These are phyloP conservation scores for Amphipyra berbera DNA, from an alignment of 2,888 invertebrate species.

Conservation along the genomic window DNA sequence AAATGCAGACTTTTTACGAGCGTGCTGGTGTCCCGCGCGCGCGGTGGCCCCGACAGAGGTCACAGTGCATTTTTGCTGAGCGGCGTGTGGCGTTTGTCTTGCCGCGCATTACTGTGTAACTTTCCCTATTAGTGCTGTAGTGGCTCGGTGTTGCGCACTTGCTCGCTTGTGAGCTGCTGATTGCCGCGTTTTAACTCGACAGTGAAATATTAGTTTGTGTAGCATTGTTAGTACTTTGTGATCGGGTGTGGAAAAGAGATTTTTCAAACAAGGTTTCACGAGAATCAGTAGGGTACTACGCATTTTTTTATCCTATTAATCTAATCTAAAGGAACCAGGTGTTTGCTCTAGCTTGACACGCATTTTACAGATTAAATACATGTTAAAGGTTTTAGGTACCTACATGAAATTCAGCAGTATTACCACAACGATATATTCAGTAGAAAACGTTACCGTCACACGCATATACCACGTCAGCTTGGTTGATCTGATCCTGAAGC, in stretches of 20 bases:
- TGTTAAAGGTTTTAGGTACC: not conserved
- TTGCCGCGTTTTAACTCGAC: not conserved
- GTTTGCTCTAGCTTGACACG: too few species aligned
- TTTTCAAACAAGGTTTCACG: not conserved
- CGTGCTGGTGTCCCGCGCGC: too few species aligned
- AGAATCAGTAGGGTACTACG: too few species aligned
- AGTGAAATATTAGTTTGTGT: constrained; percentile 11
- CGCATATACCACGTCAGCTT: constrained; percentile 6
- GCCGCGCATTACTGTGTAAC: constrained; percentile 39
- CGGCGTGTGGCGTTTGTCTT: constrained; percentile 16
- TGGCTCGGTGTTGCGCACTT: not conserved
- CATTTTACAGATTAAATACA: not conserved
- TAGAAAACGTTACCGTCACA: too few species aligned
- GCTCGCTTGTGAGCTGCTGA: not conserved
- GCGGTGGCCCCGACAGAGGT: constrained; percentile 1
- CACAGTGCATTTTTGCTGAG: constrained; percentile 33
- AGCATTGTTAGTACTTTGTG: not conserved
- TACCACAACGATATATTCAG: not conserved
- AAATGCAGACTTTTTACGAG: too few species aligned
- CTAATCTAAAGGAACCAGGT: too few species aligned
- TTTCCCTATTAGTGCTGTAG: constrained; percentile 38
- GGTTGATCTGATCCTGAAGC: not conserved
- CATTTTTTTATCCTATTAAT: too few species aligned
- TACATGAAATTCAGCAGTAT: too few species aligned
- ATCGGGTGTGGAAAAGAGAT: not conserved